Conservation (phyloP, 1,140 invertebrate species). For the Arctopsyche grandis region DNA sequence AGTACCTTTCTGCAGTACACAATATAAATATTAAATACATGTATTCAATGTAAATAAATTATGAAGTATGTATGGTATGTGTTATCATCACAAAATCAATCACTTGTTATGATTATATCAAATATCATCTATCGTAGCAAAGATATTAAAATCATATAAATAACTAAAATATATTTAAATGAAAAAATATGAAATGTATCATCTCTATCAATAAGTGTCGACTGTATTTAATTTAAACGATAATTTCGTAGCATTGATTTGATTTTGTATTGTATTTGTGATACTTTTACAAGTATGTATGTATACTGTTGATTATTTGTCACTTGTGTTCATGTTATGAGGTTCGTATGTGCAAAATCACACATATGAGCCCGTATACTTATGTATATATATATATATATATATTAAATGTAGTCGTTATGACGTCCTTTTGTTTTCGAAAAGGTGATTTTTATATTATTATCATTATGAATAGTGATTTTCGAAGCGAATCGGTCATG, state of each 20-base stretch:
- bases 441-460: neutral
- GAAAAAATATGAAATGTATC: conserved; percentile 31
- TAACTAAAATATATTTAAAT: conserved; percentile 37
- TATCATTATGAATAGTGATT: neutral
- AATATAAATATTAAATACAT: conserved; percentile 22
- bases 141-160: conserved; percentile 14
- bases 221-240: conserved; percentile 35
- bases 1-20: conserved; percentile 40
- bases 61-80: conserved; percentile 29
- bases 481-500: no score
- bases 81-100: conserved; percentile 33
- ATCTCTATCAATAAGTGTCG: conserved; percentile 32
- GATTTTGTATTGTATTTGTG: neutral
- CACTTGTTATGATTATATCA: conserved; percentile 41
- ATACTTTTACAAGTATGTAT: neutral
- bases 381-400: no score
- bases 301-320: neutral
- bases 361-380: no score
- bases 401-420: neutral
- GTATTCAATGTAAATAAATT: conserved; percentile 35
- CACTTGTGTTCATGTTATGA: conserved; percentile 9
- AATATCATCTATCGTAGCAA: conserved; percentile 45
- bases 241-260: neutral
- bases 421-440: neutral
- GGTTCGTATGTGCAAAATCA: no score